A percentile compares a stretch with the other conserved stretches of the same genome.
phyloP scores from a whole-genome alignment of 2,888 invertebrate species.

The Clivina fossor region DNA sequence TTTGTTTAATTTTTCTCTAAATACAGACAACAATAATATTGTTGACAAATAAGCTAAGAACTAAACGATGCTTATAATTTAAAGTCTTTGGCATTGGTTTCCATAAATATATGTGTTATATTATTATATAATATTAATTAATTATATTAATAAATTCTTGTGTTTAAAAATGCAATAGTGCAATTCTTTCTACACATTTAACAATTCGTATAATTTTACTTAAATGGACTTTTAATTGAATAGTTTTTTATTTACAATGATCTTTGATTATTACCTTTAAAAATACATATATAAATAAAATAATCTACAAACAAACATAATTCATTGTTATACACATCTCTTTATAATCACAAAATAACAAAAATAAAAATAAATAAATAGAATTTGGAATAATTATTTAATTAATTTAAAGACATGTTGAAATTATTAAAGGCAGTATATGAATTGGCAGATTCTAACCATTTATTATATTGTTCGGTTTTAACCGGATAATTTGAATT shows the following conservation, averaged over 20 bases:
- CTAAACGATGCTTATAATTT: constrained; percentile 20
- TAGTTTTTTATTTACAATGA: constrained; percentile 20
- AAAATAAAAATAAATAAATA: constrained; percentile 3
- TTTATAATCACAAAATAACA: not conserved
- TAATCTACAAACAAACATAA: no score
- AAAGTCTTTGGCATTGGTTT: constrained; percentile 27
- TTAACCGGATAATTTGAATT: constrained; percentile 45
- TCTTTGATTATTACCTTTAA: constrained; percentile 23
- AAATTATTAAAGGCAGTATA: constrained; percentile 20
- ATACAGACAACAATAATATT: constrained; percentile 11
- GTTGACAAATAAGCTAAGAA: constrained; percentile 22
- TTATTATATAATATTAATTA: no score
- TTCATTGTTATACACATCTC: no score
- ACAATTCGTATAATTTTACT: constrained; percentile 23
- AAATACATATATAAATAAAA: no score
- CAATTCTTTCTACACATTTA: constrained; percentile 18
- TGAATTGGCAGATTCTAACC: constrained; percentile 19
- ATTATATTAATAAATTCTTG: no score
- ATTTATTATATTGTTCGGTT: constrained; percentile 42
- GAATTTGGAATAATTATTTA: constrained; percentile 2
- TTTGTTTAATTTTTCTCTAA: no score
- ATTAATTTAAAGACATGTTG: not conserved
- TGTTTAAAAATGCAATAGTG: constrained; percentile 18
- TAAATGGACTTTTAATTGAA: constrained; percentile 29
- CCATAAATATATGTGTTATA: not conserved